Base-by-base conservation (phyloP, 1,140 invertebrate species). In the Drosophila parvula region DNA sequence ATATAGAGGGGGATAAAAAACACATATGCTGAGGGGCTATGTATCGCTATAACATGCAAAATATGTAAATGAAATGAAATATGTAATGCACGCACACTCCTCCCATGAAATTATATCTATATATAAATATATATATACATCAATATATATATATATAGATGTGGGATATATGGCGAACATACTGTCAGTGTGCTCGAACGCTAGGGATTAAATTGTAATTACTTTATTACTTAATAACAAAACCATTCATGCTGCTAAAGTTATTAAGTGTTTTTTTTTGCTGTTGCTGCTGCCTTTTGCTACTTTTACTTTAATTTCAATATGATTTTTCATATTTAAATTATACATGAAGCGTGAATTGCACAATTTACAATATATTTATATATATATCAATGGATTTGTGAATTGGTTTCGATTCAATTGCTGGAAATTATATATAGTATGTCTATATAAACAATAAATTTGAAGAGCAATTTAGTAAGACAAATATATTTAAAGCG, bases 171-270 rank as follows among this genome's bases (percentile, higher is more conserved):
- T 40, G 38, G 14, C 36, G 9, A 36, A 40, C 32, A 50, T 68
- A 48, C 16, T 68, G 40, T 47, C 16, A 43, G 58, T 69, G 62
- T 38, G 43, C 60, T 70, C 43, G 60, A 63, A 59, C 61, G 80
- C 64, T 74, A 34, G 78, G 74, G 82, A 84, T 84, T 84, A 84
- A 85, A 78, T 78, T 84, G 78, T 84, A 84, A 84, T 84, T 84
- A 84, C 81, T 84, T 85, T 84, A 84, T 84, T 84, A 84, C 81
- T 85, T 85, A 85, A 85, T 85, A 84, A 84, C 81, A 85, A 84
- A 84, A 84, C 74, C 81, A 81, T 85, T 84, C 81, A 85, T 74
- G 81, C 81, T 67, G 81, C 78, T 81, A 67, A 85, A 85, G 81
- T 75, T 85, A 85, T 85, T 86, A 85, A 78, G 50, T 36, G 22